Conservation (phyloP, 2,888 invertebrate genomes). For the Linhomoeus sp. region DNA sequence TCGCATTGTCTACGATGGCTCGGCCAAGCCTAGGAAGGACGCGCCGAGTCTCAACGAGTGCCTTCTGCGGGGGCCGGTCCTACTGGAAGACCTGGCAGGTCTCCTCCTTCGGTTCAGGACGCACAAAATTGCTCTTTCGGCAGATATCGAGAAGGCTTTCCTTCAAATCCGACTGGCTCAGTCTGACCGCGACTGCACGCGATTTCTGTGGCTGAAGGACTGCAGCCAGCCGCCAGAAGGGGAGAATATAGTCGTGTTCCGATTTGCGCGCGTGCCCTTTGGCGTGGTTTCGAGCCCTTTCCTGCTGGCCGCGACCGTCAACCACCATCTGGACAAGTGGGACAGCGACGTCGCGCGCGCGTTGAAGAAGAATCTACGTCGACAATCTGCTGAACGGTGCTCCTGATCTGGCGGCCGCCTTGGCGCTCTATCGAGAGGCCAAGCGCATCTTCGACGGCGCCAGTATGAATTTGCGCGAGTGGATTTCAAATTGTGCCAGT, state of each 20-base stretch:
- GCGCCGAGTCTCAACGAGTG: slow-evolving; percentile 9
- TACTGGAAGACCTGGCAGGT: slow-evolving; percentile 3
- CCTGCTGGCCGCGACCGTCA: too few relatives aligned
- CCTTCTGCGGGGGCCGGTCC: slow-evolving; percentile 6
- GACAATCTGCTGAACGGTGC: too few relatives aligned
- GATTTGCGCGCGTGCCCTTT: not conserved
- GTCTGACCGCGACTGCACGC: slow-evolving; percentile 5
- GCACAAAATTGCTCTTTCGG: slow-evolving; percentile 2
- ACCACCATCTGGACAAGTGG: too few relatives aligned
- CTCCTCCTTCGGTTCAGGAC: slow-evolving; percentile 8
- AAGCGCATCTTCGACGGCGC: too few relatives aligned
- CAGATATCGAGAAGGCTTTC: slow-evolving; percentile 12
- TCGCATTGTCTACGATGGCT: slow-evolving; percentile 10
- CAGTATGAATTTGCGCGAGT: too few relatives aligned
- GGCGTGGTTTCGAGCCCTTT: not conserved
- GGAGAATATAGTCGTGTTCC: not conserved
- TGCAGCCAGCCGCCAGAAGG: not conserved
- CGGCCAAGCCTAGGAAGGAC: not conserved
- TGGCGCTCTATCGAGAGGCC: too few relatives aligned
- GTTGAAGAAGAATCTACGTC: too few relatives aligned
- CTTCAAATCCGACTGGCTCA: slow-evolving; percentile 6
- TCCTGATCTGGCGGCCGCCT: too few relatives aligned
- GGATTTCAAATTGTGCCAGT: too few relatives aligned
- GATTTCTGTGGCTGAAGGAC: slow-evolving; percentile 4
- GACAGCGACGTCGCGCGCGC: too few relatives aligned